These are phyloP conservation scores for Cyphomyrus discorhynchus DNA, from an alignment of 2,113 vertebrate species.

Conservation along the genomic window DNA sequence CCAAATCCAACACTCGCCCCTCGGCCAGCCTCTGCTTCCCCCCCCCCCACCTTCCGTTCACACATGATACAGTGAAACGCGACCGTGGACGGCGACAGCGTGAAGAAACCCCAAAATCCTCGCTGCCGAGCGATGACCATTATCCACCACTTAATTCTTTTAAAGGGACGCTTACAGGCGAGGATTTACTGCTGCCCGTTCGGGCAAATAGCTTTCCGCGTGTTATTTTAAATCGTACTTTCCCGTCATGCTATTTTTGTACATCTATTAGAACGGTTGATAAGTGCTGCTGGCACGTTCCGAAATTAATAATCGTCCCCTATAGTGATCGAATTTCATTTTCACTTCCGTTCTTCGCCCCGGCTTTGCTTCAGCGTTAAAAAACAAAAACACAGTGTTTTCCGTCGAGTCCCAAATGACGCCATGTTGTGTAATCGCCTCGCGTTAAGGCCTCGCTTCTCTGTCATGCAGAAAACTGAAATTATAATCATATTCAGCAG, in stretches of 20 bases:
- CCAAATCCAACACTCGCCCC: slow-evolving; percentile 47
- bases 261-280: slow-evolving; percentile 12
- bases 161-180: slow-evolving; percentile 48
- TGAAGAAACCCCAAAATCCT: slow-evolving; percentile 25
- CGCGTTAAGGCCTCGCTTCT: neutral
- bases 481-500: neutral
- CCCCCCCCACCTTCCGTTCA: slow-evolving; percentile 17
- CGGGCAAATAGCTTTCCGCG: slow-evolving; percentile 53
- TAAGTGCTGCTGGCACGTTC: neutral
- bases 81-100: slow-evolving; percentile 30
- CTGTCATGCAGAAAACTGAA: neutral
- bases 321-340: neutral
- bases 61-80: slow-evolving; percentile 17
- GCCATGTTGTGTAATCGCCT: slow-evolving; percentile 4
- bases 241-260: neutral
- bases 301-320: neutral
- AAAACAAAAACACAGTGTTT: neutral
- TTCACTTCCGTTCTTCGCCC: neutral
- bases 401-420: neutral
- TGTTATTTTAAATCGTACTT: slow-evolving; percentile 41
- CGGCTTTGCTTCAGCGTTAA: neutral
- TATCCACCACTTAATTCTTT: slow-evolving; percentile 40
- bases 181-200: slow-evolving; percentile 51
- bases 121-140: slow-evolving; percentile 30
- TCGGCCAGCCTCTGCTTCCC: slow-evolving; percentile 39